A percentile compares a stretch with the other conserved stretches of the same genome.
These are phyloP conservation scores for Antitype chi DNA, from an alignment of 2,888 invertebrate species.

Conservation along the genomic window DNA sequence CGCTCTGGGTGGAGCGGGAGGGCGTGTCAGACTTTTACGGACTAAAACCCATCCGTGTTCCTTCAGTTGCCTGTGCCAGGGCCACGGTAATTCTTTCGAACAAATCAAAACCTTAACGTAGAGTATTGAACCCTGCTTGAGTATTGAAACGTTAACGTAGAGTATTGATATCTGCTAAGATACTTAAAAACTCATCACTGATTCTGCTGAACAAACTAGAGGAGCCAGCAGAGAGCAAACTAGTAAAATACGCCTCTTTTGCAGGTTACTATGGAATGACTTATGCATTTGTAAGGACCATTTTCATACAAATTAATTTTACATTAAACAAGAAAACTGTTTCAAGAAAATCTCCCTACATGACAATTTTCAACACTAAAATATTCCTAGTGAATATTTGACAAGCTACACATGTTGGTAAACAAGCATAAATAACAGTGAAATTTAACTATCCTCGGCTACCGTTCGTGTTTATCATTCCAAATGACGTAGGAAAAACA, in stretches of 20 bases:
- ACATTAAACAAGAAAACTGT: not conserved
- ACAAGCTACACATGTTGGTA: slow-evolving; percentile 48
- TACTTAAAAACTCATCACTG: not conserved
- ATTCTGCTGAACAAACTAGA: not conserved
- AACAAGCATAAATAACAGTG: slow-evolving; percentile 69
- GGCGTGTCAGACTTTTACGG: too few relatives aligned
- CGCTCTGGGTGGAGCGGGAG: too few relatives aligned
- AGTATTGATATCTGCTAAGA: too few relatives aligned
- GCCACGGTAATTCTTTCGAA: too few relatives aligned
- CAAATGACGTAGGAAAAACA: slow-evolving; percentile 77
- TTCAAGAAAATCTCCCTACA: slow-evolving; percentile 2
- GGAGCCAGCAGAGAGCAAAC: not conserved
- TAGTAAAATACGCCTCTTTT: not conserved
- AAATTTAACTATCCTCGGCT: slow-evolving; percentile 68
- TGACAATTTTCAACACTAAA: slow-evolving; percentile 38
- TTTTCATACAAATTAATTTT: slow-evolving; percentile 12
- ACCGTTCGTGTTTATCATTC: slow-evolving; percentile 71
- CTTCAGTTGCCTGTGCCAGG: too few relatives aligned
- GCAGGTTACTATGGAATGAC: not conserved
- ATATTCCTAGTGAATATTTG: slow-evolving; percentile 41
- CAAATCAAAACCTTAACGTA: too few relatives aligned
- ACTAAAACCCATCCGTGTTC: too few relatives aligned
- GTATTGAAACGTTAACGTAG: too few relatives aligned
- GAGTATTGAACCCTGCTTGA: too few relatives aligned
- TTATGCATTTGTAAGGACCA: not conserved